A percentile compares a stretch with the other conserved stretches of the same genome.
Conservation (phyloP, 2,113 vertebrate genomes). For the Cebus imitator region DNA sequence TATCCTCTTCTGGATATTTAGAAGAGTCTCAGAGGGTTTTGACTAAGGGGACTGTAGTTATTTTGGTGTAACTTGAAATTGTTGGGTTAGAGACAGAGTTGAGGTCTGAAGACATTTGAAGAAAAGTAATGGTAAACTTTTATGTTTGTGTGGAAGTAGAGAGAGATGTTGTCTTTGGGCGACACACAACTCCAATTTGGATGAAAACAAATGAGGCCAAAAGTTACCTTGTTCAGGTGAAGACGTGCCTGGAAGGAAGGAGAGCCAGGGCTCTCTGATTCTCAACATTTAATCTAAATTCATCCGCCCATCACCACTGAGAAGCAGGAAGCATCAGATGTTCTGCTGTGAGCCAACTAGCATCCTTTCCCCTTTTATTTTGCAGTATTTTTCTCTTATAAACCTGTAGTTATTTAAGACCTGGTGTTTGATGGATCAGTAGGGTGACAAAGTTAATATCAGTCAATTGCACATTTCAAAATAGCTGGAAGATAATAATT, state of each 20-base stretch:
- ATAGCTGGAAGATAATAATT: neutral
- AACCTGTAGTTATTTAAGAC: neutral
- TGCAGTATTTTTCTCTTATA: neutral
- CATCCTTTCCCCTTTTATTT: neutral
- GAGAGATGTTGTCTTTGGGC: neutral
- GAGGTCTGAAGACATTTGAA: neutral
- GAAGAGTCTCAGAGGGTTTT: neutral
- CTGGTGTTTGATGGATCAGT: neutral
- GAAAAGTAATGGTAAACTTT: neutral
- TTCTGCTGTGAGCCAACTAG: no score
- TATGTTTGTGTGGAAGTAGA: neutral
- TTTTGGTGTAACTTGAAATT: constrained; percentile 7
- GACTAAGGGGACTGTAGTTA: neutral
- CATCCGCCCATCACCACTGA: neutral
- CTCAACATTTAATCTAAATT: neutral
- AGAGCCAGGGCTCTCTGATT: neutral
- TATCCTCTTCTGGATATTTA: neutral
- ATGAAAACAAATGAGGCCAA: neutral
- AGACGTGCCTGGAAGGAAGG: neutral
- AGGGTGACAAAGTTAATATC: neutral
- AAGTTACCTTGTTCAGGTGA: neutral
- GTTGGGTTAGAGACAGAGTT: neutral
- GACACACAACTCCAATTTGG: neutral
- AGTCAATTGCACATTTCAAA: neutral
- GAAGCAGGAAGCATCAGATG: neutral